Evolutionary conservation across 2,797 vertebrate genomes (phyloP).

Genomic region (Jordanella pulchra): DNA sequence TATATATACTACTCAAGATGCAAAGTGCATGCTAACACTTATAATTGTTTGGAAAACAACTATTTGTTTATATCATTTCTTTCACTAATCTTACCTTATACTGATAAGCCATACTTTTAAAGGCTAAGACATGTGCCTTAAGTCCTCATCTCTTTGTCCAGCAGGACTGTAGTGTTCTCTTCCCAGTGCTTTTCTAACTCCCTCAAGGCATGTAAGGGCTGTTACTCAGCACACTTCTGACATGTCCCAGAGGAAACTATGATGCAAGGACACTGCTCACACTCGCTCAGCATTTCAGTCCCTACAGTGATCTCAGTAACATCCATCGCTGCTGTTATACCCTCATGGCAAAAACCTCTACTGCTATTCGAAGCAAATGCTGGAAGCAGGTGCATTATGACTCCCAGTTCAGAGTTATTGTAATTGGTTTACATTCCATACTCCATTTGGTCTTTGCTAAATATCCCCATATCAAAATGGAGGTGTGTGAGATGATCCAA

Average conservation of each 20-base stretch:
- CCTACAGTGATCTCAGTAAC: conserved; percentile 16
- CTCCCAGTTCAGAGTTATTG: conserved; percentile 16
- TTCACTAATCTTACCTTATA: not conserved
- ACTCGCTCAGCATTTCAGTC: conserved; percentile 32
- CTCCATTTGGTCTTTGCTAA: conserved; percentile 12
- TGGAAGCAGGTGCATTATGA: conserved; percentile 10
- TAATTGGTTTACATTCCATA: not conserved
- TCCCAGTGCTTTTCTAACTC: conserved; percentile 12
- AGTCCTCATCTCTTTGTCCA: conserved; percentile 27
- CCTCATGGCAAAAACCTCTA: conserved; percentile 1
- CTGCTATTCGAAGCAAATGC: not conserved
- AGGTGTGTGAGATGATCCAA: conserved; percentile 17
- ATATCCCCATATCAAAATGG: conserved; percentile 13
- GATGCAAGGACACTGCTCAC: conserved; percentile 14
- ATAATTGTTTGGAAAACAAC: not conserved
- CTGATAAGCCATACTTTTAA: conserved; percentile 13
- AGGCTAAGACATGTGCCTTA: conserved; percentile 23
- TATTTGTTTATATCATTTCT: not conserved
- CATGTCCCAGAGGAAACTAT: conserved; percentile 33
- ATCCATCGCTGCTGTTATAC: conserved; percentile 3
- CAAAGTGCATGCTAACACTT: not conserved
- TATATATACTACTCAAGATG: not conserved
- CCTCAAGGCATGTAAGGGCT: conserved; percentile 28
- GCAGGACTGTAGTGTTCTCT: conserved; percentile 19
- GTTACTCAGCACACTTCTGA: conserved; percentile 53